These are phyloP conservation scores for Amiota mariae DNA, from an alignment of 2,888 invertebrate species.

Conservation along the genomic window DNA sequence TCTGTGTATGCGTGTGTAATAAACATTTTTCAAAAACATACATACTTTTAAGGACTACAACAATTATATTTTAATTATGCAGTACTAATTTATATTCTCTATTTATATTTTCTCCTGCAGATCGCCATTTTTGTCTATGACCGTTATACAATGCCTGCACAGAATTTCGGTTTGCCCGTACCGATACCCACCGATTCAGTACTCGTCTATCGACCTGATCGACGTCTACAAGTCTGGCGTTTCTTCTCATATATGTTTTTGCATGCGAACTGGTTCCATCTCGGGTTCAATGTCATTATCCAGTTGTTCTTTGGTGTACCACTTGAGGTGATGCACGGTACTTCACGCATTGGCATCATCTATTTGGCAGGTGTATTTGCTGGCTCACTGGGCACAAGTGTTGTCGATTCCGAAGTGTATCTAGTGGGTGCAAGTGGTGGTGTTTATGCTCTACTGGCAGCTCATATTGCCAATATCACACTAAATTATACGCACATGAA, in stretches of 20 bases:
- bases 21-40: slow-evolving; percentile 17
- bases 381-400: slow-evolving; percentile 87
- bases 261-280: slow-evolving; percentile 96
- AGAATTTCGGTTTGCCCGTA: slow-evolving; percentile 87
- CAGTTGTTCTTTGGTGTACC: slow-evolving; percentile 95
- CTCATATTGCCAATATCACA: slow-evolving; percentile 95
- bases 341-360: slow-evolving; percentile 87
- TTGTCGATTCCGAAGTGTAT: slow-evolving; percentile 94
- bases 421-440: slow-evolving; percentile 98
- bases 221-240: slow-evolving; percentile 92
- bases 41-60: slow-evolving; percentile 7
- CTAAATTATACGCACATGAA: slow-evolving; percentile 97
- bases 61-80: slow-evolving; percentile 5
- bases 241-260: slow-evolving; percentile 96
- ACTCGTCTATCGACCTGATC: slow-evolving; percentile 95
- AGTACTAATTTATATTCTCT: not conserved
- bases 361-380: slow-evolving; percentile 96
- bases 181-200: slow-evolving; percentile 94
- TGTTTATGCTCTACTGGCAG: slow-evolving; percentile 95
- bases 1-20: slow-evolving; percentile 18
- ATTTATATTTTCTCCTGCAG: slow-evolving; percentile 75
- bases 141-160: slow-evolving; percentile 77
- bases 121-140: slow-evolving; percentile 95
- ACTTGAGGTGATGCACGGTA: slow-evolving; percentile 97
- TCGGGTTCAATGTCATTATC: slow-evolving; percentile 94